phyloP scores from a whole-genome alignment of 1,140 invertebrate genomes.

The Anastrepha ludens region DNA sequence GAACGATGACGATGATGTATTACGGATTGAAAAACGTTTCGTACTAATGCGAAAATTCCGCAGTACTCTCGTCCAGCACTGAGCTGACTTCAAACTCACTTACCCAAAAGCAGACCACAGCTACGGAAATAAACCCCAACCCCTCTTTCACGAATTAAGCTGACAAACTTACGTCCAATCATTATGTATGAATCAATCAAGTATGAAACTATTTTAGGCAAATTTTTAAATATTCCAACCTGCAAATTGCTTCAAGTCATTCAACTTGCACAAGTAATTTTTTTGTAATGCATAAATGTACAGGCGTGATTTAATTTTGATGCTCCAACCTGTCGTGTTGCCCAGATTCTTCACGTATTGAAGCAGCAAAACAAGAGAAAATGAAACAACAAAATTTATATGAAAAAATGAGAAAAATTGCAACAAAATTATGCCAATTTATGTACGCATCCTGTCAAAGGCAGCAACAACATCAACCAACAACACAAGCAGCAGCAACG shows the following conservation, averaged over 20 bases:
- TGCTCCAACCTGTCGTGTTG: neutral
- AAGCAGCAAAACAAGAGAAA: neutral
- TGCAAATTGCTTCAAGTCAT: conserved; percentile 10
- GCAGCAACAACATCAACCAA: conserved; percentile 21
- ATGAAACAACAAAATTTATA: neutral
- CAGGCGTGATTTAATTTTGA: conserved; percentile 32
- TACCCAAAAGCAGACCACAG: too few species aligned
- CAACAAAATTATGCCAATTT: conserved; percentile 51
- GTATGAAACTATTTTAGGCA: too few species aligned
- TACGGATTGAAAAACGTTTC: too few species aligned
- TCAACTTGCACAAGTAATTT: conserved; percentile 28
- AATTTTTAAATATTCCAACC: neutral
- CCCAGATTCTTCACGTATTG: neutral
- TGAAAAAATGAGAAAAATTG: conserved; percentile 29
- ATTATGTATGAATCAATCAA: too few species aligned
- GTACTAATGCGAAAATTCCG: too few species aligned
- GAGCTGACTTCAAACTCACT: too few species aligned
- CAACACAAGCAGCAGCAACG: neutral
- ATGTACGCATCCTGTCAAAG: conserved; percentile 51
- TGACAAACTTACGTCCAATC: too few species aligned
- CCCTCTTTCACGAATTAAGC: too few species aligned
- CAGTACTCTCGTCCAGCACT: too few species aligned
- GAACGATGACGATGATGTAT: too few species aligned
- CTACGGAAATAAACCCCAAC: too few species aligned
- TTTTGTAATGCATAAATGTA: conserved; percentile 25